Base-by-base conservation (phyloP, 2,888 invertebrate genomes). In the Miltochrista miniata region DNA sequence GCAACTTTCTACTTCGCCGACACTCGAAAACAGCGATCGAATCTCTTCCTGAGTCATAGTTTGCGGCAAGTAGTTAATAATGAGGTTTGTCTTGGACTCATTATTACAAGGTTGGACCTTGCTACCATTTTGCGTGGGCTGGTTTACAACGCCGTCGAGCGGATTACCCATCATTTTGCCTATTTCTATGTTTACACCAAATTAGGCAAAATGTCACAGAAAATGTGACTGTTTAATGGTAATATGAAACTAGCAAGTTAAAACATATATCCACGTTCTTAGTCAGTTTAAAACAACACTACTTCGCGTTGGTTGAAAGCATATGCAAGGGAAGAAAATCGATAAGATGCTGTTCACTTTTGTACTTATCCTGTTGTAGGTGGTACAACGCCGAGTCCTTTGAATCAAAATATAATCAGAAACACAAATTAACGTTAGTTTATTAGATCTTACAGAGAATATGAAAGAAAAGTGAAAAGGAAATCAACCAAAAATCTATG, bases 31-130 rank as follows among this genome's bases (percentile, higher is more conserved):
- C 62, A 99, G 93, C 53, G 97, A 97, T 69, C 98, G 94, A 69
- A 99, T 98, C 90, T 98, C 98, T 84, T 98, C 98, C 89, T 98
- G 98, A 58, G 97, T 96, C 97, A 99, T 99, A 56, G 98, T 99
- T 93, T 99, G 99, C 68, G 99, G 99, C 87, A 99, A 94, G 92
- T 99, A 99, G 93, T 99, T 99, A 74, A 99, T 99, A 87, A 99
- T 99, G 72, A 99, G 95, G 93, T 99, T 99, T 72, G 99, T 99
- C 93, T 98, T 97, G 65, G 97, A 97, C 92, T 98, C 98, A 85
- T 96, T 96, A 82, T 96, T 95, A 78, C 96, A 95, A 62, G 92
- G 90, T 75, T 92, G 92, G 65, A 92, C 80, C 85, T 91, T 91
- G 89, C 95, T 93, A 85, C 97, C 97, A 93, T 96, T 96, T 92